phyloP scores from a whole-genome alignment of 1,140 invertebrate species.

The Drosophila melanica region DNA sequence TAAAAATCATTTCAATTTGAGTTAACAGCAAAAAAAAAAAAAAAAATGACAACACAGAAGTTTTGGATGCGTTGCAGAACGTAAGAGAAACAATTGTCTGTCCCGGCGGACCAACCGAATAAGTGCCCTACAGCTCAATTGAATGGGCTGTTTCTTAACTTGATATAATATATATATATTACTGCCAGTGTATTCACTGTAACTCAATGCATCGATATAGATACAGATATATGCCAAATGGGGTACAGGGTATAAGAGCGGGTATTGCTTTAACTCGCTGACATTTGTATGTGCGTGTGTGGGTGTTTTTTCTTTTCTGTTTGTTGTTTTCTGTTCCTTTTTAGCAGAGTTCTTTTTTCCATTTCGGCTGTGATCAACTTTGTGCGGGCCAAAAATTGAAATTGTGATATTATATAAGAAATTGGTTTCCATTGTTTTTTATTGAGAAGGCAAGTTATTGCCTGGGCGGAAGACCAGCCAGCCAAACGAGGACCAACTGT shows the following conservation, averaged over 20 bases:
- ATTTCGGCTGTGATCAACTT: constrained; percentile 9
- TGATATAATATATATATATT: not conserved
- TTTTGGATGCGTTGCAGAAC: constrained; percentile 38
- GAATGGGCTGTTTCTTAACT: not conserved
- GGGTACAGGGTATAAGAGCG: constrained; percentile 13
- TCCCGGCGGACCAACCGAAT: not conserved
- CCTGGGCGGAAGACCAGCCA: constrained; percentile 13
- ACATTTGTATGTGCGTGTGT: not conserved
- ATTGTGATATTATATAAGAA: constrained; percentile 64
- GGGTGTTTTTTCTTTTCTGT: not conserved
- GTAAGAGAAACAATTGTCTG: constrained; percentile 3
- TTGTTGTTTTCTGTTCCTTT: constrained; percentile 16
- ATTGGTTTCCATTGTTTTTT: constrained; percentile 64
- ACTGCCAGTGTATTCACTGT: not conserved
- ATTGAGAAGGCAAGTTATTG: constrained; percentile 22
- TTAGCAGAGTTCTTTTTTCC: not conserved
- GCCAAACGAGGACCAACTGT: constrained; percentile 21
- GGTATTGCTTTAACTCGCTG: not conserved
- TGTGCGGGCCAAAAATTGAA: constrained; percentile 31
- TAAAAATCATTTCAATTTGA: constrained; percentile 79
- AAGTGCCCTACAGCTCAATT: constrained; percentile 10
- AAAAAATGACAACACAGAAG: constrained; percentile 42
- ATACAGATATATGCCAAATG: not conserved
- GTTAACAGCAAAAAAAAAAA: constrained; percentile 56
- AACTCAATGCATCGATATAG: not conserved